phyloP scores from a whole-genome alignment of 2,888 invertebrate species.

The Tenthredo notha region DNA sequence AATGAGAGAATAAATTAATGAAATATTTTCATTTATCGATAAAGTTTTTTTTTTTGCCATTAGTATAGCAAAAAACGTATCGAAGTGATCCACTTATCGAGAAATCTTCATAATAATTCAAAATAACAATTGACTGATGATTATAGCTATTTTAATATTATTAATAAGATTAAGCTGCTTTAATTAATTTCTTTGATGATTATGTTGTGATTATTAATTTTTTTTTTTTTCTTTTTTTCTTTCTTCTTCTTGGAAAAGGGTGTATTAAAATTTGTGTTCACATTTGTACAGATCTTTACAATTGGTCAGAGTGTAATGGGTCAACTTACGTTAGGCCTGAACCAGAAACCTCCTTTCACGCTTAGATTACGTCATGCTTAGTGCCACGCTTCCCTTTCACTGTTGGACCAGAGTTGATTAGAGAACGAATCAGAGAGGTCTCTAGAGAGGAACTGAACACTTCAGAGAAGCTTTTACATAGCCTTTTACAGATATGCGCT shows the following conservation, averaged over 20 bases:
- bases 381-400: slow-evolving; percentile 47
- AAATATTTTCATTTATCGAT: neutral
- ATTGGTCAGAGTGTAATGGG: slow-evolving; percentile 45
- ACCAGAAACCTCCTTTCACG: slow-evolving; percentile 50
- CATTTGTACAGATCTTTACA: slow-evolving; percentile 51
- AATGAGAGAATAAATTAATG: neutral
- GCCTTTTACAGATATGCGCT: neutral
- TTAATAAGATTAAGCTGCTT: neutral
- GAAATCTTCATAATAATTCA: neutral
- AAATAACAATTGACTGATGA: neutral
- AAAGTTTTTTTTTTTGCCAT: no score
- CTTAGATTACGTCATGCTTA: slow-evolving; percentile 50
- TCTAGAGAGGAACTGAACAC: neutral
- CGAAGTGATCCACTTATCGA: neutral
- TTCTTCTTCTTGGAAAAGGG: neutral
- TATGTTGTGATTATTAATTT: neutral
- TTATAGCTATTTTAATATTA: neutral
- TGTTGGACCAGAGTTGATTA: slow-evolving; percentile 43
- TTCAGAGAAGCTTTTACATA: slow-evolving; percentile 37
- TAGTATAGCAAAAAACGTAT: neutral
- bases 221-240: no score
- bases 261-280: slow-evolving; percentile 52
- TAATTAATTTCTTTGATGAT: neutral
- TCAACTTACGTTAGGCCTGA: slow-evolving; percentile 49
- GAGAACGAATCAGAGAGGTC: slow-evolving; percentile 17